Evolutionary conservation across 2,113 vertebrate genomes (phyloP).

Genomic region (Pteropus alecto): DNA sequence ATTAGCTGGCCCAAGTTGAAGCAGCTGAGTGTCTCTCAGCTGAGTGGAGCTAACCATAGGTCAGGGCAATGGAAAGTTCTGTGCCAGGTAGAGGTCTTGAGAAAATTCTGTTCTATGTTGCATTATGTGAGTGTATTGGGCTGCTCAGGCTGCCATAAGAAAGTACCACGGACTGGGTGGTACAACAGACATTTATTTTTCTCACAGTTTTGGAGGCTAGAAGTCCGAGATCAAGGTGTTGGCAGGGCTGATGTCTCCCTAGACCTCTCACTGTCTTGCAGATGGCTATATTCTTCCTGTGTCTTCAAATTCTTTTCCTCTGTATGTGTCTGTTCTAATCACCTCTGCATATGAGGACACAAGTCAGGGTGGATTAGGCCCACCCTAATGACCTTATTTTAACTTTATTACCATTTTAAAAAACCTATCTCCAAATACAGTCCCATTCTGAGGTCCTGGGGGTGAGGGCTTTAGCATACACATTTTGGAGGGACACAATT

Average conservation of each 20-base stretch:
- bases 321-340: not conserved
- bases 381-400: not conserved
- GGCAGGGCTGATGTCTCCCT: not conserved
- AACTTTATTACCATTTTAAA: not conserved
- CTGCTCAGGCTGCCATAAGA: not conserved
- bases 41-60: not conserved
- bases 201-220: not conserved
- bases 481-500: not conserved
- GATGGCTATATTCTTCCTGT: not conserved
- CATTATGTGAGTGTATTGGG: not conserved
- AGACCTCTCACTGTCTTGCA: not conserved
- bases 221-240: not conserved
- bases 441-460: not conserved
- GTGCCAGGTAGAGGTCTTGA: not conserved
- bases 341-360: not conserved
- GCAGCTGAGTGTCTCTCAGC: not conserved
- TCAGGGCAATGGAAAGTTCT: not conserved
- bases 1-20: conserved; percentile 14
- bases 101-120: not conserved
- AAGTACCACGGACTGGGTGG: not conserved
- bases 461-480: not conserved
- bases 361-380: not conserved
- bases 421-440: not conserved
- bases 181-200: not conserved
- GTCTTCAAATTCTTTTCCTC: not conserved